Percentiles rank a stretch among this genome's conserved stretches.
phyloP scores from a whole-genome alignment of 2,113 vertebrate genomes.

The Thunnus thynnus region DNA sequence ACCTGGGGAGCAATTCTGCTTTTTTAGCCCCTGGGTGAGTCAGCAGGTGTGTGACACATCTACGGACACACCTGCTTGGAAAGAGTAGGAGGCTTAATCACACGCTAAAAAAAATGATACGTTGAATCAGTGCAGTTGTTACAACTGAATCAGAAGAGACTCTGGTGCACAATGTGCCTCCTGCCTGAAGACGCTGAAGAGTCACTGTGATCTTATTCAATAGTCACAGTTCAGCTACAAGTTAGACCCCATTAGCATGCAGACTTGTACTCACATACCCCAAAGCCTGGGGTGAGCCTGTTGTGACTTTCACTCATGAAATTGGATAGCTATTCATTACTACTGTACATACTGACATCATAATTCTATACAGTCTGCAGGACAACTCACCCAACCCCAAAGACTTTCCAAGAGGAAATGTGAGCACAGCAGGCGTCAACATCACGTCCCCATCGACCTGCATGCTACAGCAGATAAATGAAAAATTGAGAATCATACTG shows the following conservation, averaged over 20 bases:
- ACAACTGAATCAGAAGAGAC: conserved; percentile 37
- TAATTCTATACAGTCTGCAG: conserved; percentile 26
- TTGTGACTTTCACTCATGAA: conserved; percentile 23
- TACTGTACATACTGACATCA: conserved; percentile 4
- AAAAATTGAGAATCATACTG: neutral
- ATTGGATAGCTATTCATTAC: conserved; percentile 34
- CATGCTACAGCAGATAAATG: neutral
- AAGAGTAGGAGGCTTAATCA: conserved; percentile 61
- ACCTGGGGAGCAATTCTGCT: conserved; percentile 27
- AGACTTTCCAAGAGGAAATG: conserved; percentile 8
- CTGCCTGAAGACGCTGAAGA: conserved; percentile 43
- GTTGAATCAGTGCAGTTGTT: conserved; percentile 55
- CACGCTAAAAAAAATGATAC: conserved; percentile 13
- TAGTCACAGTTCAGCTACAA: conserved; percentile 20
- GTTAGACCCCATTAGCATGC: conserved; percentile 38
- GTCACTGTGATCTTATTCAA: conserved; percentile 41
- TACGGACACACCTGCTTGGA: conserved; percentile 53
- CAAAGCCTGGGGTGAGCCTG: conserved; percentile 3
- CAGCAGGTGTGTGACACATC: conserved; percentile 60
- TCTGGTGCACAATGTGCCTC: conserved; percentile 4
- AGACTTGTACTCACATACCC: neutral
- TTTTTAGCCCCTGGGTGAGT: conserved; percentile 49
- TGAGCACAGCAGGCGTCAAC: conserved; percentile 10
- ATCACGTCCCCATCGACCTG: neutral
- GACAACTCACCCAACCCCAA: conserved; percentile 7